Percentiles rank a stretch among this genome's conserved stretches.
phyloP scores from a whole-genome alignment of 2,888 invertebrate species.

The Melipona bicolor region DNA sequence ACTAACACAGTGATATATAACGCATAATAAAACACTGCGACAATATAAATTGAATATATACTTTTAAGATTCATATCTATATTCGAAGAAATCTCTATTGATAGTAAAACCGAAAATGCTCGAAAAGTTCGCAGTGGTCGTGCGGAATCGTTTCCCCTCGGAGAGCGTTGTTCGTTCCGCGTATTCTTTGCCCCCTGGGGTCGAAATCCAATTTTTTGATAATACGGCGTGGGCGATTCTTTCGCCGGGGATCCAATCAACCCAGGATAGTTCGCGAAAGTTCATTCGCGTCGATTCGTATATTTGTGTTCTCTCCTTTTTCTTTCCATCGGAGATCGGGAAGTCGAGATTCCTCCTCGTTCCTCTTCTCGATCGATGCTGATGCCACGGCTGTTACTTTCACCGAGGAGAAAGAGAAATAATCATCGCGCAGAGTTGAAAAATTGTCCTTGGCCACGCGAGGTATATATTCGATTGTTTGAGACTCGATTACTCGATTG shows the following conservation, averaged over 20 bases:
- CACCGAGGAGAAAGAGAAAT: neutral
- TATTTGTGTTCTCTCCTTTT: neutral
- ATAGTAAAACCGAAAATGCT: no score
- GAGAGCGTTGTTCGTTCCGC: neutral
- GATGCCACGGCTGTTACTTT: conserved; percentile 13
- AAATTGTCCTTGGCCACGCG: conserved; percentile 3
- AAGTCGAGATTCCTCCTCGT: neutral
- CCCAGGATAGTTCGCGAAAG: neutral
- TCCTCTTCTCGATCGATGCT: conserved; percentile 12
- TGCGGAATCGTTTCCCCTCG: no score
- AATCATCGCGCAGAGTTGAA: conserved; percentile 3
- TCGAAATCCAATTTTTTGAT: conserved; percentile 37
- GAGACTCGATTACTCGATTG: conserved; percentile 15
- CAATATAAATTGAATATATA: no score
- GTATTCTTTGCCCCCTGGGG: neutral
- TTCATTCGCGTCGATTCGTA: neutral
- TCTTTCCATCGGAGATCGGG: neutral
- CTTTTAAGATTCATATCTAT: no score
- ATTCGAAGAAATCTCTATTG: no score
- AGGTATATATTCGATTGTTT: conserved; percentile 42
- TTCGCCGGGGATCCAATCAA: conserved; percentile 21
- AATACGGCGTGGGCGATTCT: conserved; percentile 30
- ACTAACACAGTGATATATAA: no score
- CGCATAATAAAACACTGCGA: no score
- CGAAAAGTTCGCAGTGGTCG: no score